Percentiles rank a stretch among this genome's conserved stretches.
These are phyloP conservation scores for Cryptops parisi DNA, from an alignment of 2,888 invertebrate species.

Conservation along the genomic window DNA sequence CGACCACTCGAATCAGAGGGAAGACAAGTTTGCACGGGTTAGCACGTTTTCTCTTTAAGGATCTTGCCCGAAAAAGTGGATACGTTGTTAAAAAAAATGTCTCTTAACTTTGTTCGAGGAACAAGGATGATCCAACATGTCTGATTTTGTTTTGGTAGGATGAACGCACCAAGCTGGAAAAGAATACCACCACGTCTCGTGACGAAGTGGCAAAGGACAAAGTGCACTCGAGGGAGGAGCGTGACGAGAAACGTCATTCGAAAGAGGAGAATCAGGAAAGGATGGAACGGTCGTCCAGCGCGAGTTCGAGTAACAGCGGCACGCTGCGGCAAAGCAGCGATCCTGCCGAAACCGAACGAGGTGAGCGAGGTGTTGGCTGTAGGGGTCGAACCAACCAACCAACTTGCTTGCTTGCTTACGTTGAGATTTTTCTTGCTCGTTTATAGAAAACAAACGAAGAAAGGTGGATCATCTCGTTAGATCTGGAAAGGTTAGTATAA, in stretches of 20 bases:
- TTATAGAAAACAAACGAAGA: constrained; percentile 62
- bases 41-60: too few species aligned
- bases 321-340: constrained; percentile 17
- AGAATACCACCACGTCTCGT: neutral
- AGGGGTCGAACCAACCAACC: neutral
- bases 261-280: constrained; percentile 13
- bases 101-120: neutral
- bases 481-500: constrained; percentile 19
- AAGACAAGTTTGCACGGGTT: too few species aligned
- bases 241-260: constrained; percentile 13
- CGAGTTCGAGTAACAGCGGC: constrained; percentile 14
- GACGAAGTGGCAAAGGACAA: constrained; percentile 12
- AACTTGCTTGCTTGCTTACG: neutral
- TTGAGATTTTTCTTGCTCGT: neutral
- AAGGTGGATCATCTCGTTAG: constrained; percentile 46
- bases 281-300: constrained; percentile 15
- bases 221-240: neutral
- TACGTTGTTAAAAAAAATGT: neutral
- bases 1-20: too few species aligned
- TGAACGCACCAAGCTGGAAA: neutral
- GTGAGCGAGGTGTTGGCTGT: too few species aligned
- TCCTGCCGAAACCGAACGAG: constrained; percentile 17
- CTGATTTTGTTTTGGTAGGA: neutral
- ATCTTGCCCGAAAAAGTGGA: too few species aligned
- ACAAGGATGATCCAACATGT: neutral